Conservation (phyloP, 2,888 invertebrate species). For the Ochropleura plecta region DNA sequence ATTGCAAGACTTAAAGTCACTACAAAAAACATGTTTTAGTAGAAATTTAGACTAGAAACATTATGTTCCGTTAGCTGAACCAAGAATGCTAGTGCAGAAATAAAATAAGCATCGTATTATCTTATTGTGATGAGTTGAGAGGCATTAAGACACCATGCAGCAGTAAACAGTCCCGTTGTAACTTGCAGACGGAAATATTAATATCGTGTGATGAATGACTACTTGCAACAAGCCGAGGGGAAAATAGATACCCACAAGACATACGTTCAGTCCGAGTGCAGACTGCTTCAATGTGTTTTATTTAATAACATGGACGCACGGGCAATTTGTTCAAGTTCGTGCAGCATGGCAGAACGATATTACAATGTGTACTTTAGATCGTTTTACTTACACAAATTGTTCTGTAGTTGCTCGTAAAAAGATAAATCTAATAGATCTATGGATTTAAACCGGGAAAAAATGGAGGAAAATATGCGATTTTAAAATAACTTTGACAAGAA, state of each 20-base stretch:
- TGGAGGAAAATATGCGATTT: neutral
- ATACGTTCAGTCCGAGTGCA: constrained; percentile 24
- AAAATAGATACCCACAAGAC: constrained; percentile 56
- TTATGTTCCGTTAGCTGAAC: constrained; percentile 55
- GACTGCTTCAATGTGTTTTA: constrained; percentile 48
- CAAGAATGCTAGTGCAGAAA: constrained; percentile 31
- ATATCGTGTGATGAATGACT: constrained; percentile 61
- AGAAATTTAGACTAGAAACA: constrained; percentile 24
- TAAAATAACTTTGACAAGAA: neutral
- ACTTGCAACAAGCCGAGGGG: constrained; percentile 53
- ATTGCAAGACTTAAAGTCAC: constrained; percentile 5
- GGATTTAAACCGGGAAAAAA: neutral
- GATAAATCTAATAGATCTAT: neutral
- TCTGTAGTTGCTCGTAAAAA: constrained; percentile 25
- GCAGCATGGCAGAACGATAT: constrained; percentile 42
- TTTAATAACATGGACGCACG: constrained; percentile 49
- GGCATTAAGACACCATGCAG: constrained; percentile 40
- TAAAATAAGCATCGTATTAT: constrained; percentile 51
- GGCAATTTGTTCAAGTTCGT: constrained; percentile 49
- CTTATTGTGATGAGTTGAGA: constrained; percentile 41
- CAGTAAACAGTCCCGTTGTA: constrained; percentile 62
- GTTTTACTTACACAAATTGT: constrained; percentile 28
- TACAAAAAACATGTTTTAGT: constrained; percentile 27
- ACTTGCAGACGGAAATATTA: constrained; percentile 68
- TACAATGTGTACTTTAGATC: constrained; percentile 45